Base-by-base conservation (phyloP, 2,797 vertebrate genomes). In the Meriones psammophilus region DNA sequence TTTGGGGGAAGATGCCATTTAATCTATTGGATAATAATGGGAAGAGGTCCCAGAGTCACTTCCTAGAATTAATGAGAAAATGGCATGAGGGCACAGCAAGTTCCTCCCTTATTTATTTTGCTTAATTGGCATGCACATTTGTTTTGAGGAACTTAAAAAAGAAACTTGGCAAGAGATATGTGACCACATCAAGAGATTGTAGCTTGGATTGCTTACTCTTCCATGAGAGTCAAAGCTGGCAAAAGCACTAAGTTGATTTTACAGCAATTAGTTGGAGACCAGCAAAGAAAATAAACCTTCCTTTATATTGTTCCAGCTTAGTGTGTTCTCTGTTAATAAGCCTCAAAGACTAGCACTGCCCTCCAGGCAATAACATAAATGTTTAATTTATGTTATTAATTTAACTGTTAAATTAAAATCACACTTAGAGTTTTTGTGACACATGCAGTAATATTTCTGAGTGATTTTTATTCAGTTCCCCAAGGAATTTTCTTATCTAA, bases 381-480 rank as follows among this genome's bases (percentile, higher is more conserved):
- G 56, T 93, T 95, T 94, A 95, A 96, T 97, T 97, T 78, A 96
- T 74, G 58, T 95, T 97, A 92, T 96, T 97, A 95, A 97, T 91
- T 86, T 83, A 93, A 93, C 95, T 95, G 36, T 86, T 84, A 80
- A 93, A 79, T 96, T 94, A 96, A 95, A 98, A 89, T 95, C 94
- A 81, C 15, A 86, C 69, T 92, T 91, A 92, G 94, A 95, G 88
- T 93, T 17, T 87, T 12, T 12, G 77, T 68, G 69, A 94, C 39
- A 66, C 30, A 74, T 74, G 66, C 36, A 94, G 85, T 93, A 89
- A 69, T 95, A 96, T 95, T 93, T 92, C 46, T 88, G 8, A 22
- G 30, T 89, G 88, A 68, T 71, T 89, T 84, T 90, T 90, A 86
- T 86, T 88, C 85, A 64, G 91, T 88, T 97, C 96, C 93, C 79